Conservation (phyloP, 2,113 vertebrate species). For the Saccopteryx leptura region DNA sequence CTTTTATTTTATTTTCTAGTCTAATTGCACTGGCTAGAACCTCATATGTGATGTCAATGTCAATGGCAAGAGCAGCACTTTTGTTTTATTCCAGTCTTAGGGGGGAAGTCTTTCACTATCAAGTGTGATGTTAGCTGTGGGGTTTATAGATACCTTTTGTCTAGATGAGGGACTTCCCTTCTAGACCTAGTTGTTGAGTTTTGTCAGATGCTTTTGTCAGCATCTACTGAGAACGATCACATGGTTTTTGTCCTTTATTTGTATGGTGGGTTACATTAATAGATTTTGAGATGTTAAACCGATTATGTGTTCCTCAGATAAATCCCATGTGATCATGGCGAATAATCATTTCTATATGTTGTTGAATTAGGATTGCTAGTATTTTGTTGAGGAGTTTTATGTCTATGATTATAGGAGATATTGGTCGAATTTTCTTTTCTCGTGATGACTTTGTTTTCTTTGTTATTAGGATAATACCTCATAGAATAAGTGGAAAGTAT, state of each 20-base stretch:
- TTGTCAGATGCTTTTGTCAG: not conserved
- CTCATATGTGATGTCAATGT: accelerated
- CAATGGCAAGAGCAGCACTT: not conserved
- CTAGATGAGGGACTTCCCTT: not conserved
- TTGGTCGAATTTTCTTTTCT: not conserved
- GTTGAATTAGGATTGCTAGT: not conserved
- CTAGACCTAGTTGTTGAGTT: not conserved
- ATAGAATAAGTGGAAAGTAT: not conserved
- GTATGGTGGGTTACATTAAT: not conserved
- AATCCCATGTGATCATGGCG: not conserved
- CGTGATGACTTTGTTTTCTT: not conserved
- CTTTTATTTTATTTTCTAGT: not conserved
- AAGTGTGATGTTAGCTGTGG: not conserved
- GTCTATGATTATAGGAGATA: not conserved
- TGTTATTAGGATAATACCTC: not conserved
- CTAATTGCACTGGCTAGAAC: not conserved
- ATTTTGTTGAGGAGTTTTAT: not conserved
- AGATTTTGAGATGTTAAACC: not conserved
- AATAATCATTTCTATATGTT: not conserved
- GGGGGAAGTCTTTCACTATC: no score
- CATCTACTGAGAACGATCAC: not conserved
- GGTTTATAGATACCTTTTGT: not conserved
- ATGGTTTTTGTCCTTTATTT: not conserved
- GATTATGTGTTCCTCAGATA: not conserved
- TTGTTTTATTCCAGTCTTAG: not conserved